phyloP scores from a whole-genome alignment of 1,140 invertebrate species.

The Magallana gigas region DNA sequence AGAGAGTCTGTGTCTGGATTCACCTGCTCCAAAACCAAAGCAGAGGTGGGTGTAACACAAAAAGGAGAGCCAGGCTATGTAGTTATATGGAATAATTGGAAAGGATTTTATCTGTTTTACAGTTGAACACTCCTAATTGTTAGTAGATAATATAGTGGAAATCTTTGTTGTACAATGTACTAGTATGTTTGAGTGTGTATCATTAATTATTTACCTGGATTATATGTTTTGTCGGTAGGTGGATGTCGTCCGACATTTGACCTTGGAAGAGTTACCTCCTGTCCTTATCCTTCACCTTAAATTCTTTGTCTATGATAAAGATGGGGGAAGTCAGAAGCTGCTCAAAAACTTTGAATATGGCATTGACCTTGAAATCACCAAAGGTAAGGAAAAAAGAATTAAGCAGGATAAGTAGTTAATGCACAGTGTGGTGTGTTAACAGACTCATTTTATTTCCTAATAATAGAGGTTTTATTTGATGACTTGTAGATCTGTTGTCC shows the following conservation, averaged over 20 bases:
- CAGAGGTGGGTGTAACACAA: slow-evolving; percentile 82
- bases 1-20: slow-evolving; percentile 92
- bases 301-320: slow-evolving; percentile 90
- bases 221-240: slow-evolving; percentile 60
- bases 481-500: slow-evolving; percentile 89
- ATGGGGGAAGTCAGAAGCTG: slow-evolving; percentile 92
- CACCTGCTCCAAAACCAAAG: slow-evolving; percentile 88
- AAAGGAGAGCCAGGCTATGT: not conserved
- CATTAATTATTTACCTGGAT: not conserved
- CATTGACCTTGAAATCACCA: slow-evolving; percentile 92
- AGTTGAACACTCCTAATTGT: no score
- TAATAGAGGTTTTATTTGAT: not conserved
- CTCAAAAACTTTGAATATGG: slow-evolving; percentile 93
- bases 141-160: not conserved
- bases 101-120: no score
- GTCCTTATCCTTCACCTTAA: slow-evolving; percentile 92
- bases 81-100: no score
- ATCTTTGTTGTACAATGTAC: not conserved
- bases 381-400: slow-evolving; percentile 82
- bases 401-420: not conserved
- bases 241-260: slow-evolving; percentile 91
- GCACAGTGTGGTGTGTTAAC: not conserved
- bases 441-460: no score
- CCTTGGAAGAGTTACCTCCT: slow-evolving; percentile 91
- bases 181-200: not conserved